Conservation (phyloP, 2,113 vertebrate genomes). For the Grammomys dolichurus region DNA sequence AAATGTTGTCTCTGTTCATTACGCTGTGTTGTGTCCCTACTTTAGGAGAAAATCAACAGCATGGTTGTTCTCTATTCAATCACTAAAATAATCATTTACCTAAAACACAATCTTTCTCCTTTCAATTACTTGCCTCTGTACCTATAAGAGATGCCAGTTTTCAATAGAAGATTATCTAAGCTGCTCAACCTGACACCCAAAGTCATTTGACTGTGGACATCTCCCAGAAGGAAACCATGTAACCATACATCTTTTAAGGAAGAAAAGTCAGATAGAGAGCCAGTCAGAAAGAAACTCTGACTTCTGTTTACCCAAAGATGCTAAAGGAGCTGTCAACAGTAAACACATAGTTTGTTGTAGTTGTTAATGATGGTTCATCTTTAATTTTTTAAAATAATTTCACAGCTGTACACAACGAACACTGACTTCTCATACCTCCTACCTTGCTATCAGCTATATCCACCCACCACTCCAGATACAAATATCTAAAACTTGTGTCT, state of each 20-base stretch:
- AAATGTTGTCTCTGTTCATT: conserved; percentile 24
- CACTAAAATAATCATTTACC: conserved; percentile 26
- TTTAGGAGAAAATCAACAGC: conserved; percentile 35
- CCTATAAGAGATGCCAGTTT: neutral
- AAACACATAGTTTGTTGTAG: neutral
- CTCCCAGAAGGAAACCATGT: neutral
- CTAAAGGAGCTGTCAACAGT: neutral
- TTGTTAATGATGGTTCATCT: neutral
- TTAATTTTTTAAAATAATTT: neutral
- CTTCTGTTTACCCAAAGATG: neutral
- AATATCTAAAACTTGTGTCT: neutral
- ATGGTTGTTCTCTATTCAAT: neutral
- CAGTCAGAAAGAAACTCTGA: neutral
- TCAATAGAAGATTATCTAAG: neutral
- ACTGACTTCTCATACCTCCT: neutral
- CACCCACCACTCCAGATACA: neutral
- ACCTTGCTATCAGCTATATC: neutral
- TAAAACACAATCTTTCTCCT: neutral
- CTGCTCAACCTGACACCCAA: neutral
- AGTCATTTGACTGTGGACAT: neutral
- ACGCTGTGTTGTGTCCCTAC: neutral
- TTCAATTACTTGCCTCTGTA: neutral
- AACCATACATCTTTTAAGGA: neutral
- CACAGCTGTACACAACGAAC: neutral
- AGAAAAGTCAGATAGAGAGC: neutral